Evolutionary conservation across 2,113 vertebrate species (phyloP).

Genomic region (Xiphorhynchus elegans): DNA sequence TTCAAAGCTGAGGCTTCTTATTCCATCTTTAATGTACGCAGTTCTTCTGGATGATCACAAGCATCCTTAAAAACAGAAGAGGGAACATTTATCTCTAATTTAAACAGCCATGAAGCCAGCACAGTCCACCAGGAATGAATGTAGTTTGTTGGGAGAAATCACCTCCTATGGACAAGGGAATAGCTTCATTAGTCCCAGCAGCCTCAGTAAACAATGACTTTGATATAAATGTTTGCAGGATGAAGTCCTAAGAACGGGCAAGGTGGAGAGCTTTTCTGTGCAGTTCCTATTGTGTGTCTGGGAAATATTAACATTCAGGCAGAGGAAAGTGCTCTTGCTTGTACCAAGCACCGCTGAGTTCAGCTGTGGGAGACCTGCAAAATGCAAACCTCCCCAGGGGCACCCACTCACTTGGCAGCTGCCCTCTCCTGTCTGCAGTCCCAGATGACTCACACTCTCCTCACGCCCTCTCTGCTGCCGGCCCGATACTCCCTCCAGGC

Average conservation of each 20-base stretch:
- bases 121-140: background rate
- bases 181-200: background rate
- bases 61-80: background rate
- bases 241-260: background rate
- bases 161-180: background rate
- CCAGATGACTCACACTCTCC: constrained; percentile 48
- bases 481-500: background rate
- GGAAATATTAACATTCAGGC: constrained; percentile 10
- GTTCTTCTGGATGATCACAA: background rate
- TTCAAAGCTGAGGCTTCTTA: background rate
- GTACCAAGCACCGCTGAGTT: constrained; percentile 40
- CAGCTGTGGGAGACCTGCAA: constrained; percentile 49
- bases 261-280: background rate
- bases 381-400: constrained; percentile 35
- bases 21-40: background rate
- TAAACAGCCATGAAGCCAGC: background rate
- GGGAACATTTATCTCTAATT: background rate
- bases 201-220: background rate
- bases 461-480: constrained; percentile 1
- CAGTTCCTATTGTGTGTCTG: background rate
- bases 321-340: background rate
- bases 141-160: background rate
- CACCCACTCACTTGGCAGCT: constrained; percentile 56
- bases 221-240: background rate
- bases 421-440: constrained; percentile 28